Conservation (phyloP, 2,113 vertebrate genomes). For the Podilymbus podiceps region DNA sequence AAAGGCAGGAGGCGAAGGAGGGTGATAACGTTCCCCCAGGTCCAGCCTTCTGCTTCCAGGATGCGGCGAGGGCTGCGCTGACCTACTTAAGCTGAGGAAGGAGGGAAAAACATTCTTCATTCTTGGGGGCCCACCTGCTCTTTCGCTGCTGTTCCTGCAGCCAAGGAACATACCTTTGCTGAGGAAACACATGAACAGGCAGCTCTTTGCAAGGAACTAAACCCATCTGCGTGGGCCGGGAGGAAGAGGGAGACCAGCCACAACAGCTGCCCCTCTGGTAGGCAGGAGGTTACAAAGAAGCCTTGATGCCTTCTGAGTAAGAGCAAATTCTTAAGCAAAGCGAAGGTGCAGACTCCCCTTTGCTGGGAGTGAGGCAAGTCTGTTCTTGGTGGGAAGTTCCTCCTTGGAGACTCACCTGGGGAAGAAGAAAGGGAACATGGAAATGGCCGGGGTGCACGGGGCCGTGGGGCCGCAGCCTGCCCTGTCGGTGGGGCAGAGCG, state of each 20-base stretch:
- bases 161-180: conserved; percentile 47
- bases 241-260: conserved; percentile 38
- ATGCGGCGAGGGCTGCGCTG: rapidly evolving
- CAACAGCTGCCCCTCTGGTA: neutral
- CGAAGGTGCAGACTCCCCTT: neutral
- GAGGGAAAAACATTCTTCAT: neutral
- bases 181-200: neutral
- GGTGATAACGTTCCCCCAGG: neutral
- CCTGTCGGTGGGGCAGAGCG: rapidly evolving
- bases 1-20: neutral
- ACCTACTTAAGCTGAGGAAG: neutral
- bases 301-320: conserved; percentile 18
- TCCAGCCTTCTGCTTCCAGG: neutral
- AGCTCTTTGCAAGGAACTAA: neutral
- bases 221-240: neutral
- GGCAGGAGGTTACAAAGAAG: neutral
- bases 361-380: conserved; percentile 35
- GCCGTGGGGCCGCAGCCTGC: rapidly evolving
- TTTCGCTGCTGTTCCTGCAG: neutral
- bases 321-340: neutral
- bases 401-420: neutral
- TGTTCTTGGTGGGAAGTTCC: conserved; percentile 54
- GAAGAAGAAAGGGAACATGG: neutral
- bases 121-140: conserved; percentile 10
- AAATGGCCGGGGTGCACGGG: neutral